Conservation (phyloP, 2,797 vertebrate species). For the Tokudaia tokunoshimensis region DNA sequence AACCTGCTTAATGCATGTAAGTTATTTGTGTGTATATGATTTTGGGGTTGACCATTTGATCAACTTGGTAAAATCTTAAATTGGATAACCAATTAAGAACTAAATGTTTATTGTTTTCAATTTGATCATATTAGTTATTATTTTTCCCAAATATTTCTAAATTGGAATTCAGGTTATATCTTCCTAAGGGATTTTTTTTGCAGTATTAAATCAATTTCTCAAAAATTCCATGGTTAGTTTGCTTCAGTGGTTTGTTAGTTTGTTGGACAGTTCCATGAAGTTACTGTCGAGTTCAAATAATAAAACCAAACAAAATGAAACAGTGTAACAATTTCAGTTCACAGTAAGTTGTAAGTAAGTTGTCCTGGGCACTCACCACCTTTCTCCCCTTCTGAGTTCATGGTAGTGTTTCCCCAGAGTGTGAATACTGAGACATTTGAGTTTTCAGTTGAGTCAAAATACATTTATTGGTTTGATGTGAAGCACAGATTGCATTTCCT, state of each 20-base stretch:
- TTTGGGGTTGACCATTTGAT: background rate
- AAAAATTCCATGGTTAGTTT: background rate
- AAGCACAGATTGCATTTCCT: constrained; percentile 31
- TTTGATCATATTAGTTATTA: background rate
- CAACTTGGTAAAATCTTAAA: background rate
- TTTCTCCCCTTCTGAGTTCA: background rate
- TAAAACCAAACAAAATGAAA: constrained; percentile 22
- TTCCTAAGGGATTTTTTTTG: background rate
- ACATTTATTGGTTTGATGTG: constrained; percentile 43
- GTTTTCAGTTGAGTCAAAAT: constrained; percentile 42
- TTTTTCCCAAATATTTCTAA: constrained; percentile 6
- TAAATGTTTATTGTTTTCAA: constrained; percentile 33
- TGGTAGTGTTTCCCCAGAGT: background rate
- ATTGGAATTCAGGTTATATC: background rate
- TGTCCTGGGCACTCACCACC: background rate
- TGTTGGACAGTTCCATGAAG: constrained; percentile 23
- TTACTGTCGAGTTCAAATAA: background rate
- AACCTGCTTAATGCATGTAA: background rate
- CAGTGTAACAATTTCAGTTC: background rate
- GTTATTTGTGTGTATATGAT: background rate
- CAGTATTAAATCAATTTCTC: background rate
- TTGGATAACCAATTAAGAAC: background rate
- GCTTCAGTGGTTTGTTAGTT: background rate
- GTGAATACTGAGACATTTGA: constrained; percentile 53
- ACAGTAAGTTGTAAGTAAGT: background rate